Evolutionary conservation across 2,113 vertebrate genomes (phyloP).

Genomic region (Cyprinus carpio): DNA sequence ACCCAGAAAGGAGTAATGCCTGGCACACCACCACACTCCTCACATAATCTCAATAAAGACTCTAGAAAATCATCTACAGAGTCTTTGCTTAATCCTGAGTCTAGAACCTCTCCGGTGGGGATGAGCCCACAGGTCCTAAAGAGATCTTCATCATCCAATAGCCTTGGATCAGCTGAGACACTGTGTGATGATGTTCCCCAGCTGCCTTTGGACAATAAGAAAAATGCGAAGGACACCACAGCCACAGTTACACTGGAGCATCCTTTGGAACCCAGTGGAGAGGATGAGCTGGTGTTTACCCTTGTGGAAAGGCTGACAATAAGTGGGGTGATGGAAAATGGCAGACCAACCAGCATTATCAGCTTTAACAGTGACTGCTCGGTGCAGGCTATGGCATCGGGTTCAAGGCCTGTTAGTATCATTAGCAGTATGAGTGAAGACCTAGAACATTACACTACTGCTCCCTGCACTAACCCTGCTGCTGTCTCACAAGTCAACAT

Average conservation of each 20-base stretch:
- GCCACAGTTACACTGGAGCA: conserved; percentile 84
- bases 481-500: conserved; percentile 90
- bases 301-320: conserved; percentile 82
- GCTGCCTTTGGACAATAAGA: conserved; percentile 76
- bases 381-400: conserved; percentile 81
- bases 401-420: conserved; percentile 87
- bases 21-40: conserved; percentile 75
- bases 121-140: conserved; percentile 90
- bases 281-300: conserved; percentile 86
- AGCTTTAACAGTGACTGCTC: conserved; percentile 92
- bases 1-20: conserved; percentile 95
- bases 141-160: conserved; percentile 79
- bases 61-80: conserved; percentile 78
- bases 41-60: conserved; percentile 79
- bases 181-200: conserved; percentile 72
- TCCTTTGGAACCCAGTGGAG: conserved; percentile 79
- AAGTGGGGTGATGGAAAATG: conserved; percentile 79
- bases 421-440: conserved; percentile 90
- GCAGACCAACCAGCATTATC: conserved; percentile 88
- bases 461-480: conserved; percentile 76
- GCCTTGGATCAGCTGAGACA: conserved; percentile 75
- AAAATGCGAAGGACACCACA: conserved; percentile 80
- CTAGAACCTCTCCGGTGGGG: conserved; percentile 88
- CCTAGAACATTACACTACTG: conserved; percentile 60
- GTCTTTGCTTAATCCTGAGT: conserved; percentile 78